phyloP scores from a whole-genome alignment of 2,797 vertebrate genomes.

The Crocodylus rhombifer region DNA sequence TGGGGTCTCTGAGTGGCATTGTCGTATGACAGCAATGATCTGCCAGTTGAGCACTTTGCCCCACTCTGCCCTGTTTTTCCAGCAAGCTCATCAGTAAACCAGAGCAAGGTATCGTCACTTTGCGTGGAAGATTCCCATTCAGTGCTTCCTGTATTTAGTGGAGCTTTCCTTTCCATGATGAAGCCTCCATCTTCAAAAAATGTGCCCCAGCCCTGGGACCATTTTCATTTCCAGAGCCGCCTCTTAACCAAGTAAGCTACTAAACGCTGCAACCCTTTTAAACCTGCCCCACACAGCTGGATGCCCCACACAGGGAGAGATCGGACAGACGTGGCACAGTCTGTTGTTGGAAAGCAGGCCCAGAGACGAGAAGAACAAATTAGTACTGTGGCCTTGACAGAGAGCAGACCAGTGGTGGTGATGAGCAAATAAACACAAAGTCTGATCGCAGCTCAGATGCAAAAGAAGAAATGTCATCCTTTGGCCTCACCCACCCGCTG shows the following conservation, averaged over 20 bases:
- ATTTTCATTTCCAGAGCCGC: background rate
- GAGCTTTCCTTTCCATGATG: background rate
- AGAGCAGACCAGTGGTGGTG: background rate
- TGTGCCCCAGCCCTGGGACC: background rate
- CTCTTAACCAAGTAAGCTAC: background rate
- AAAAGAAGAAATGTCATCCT: background rate
- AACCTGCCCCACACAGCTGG: background rate
- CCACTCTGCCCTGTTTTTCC: background rate
- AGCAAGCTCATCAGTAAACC: background rate
- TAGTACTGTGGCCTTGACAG: background rate
- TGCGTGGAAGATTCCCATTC: fast-evolving
- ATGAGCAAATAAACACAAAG: background rate
- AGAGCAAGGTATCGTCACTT: background rate
- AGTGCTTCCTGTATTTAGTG: background rate
- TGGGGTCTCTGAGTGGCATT: background rate
- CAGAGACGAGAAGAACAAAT: background rate
- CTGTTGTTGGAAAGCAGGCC: background rate
- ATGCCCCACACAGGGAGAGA: background rate
- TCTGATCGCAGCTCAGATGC: background rate
- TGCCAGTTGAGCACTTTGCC: background rate
- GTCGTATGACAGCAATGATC: background rate
- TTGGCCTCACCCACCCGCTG: background rate
- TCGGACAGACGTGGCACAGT: background rate
- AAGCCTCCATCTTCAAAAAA: background rate
- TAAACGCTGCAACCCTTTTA: fast-evolving